phyloP scores from a whole-genome alignment of 2,113 vertebrate species.

The Ochotona curzoniae region DNA sequence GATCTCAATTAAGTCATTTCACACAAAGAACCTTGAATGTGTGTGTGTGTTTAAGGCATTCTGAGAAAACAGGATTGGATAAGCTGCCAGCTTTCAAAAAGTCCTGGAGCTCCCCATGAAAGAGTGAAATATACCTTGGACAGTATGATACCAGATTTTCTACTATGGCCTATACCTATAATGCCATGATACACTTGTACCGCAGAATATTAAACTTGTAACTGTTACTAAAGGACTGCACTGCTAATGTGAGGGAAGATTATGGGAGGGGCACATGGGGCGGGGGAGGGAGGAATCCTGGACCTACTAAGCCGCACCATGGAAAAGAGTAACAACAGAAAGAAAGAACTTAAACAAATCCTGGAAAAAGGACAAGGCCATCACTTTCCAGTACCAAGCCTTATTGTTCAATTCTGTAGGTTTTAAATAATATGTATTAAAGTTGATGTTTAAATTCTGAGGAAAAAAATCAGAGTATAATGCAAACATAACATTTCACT shows the following conservation, averaged over 20 bases:
- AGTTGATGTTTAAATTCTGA: constrained; percentile 68
- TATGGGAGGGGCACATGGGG: too few species aligned
- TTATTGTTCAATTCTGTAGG: constrained; percentile 49
- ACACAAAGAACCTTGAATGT: background rate
- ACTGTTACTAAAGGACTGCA: too few species aligned
- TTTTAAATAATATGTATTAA: constrained; percentile 64
- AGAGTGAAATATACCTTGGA: too few species aligned
- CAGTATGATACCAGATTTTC: too few species aligned
- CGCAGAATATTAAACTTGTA: too few species aligned
- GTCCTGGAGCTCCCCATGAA: too few species aligned
- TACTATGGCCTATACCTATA: too few species aligned
- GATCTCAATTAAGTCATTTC: background rate
- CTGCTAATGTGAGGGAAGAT: too few species aligned
- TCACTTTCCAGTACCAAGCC: constrained; percentile 26
- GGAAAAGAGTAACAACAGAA: constrained; percentile 25
- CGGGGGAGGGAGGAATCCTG: too few species aligned
- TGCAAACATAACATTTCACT: constrained; percentile 56
- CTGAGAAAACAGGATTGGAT: constrained; percentile 25
- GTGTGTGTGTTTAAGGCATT: constrained; percentile 43
- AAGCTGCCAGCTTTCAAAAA: too few species aligned
- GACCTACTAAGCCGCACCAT: background rate
- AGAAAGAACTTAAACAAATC: constrained; percentile 28
- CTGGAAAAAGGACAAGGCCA: constrained; percentile 19
- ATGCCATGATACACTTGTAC: too few species aligned
- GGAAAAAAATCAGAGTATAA: constrained; percentile 59